These are phyloP conservation scores for Desmophyllum pertusum DNA, from an alignment of 92 coral and sea anemone genomes.

Conservation along the genomic window DNA sequence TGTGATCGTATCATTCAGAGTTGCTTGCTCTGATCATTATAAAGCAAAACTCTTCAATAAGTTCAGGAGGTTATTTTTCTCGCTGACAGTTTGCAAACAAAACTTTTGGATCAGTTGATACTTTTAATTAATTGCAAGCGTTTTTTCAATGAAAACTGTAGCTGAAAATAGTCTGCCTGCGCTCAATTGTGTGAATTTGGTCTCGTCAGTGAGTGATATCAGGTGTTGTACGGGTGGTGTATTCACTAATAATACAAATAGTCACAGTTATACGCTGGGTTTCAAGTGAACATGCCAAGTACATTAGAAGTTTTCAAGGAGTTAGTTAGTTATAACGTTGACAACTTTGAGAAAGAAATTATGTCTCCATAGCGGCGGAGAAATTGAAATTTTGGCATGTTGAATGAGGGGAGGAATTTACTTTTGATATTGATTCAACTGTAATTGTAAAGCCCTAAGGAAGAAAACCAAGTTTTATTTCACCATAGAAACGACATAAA, in stretches of 20 bases:
- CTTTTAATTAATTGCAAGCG: no score
- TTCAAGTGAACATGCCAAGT: background rate
- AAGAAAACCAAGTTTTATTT: constrained; percentile 18
- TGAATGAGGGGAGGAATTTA: background rate
- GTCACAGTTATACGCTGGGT: background rate
- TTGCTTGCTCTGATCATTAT: background rate
- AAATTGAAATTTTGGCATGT: constrained; percentile 10
- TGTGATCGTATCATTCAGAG: background rate
- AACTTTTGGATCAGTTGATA: background rate
- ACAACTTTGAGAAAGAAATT: background rate
- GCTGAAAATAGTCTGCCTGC: background rate
- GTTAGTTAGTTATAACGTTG: background rate
- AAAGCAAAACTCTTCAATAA: no score
- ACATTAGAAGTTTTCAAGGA: background rate
- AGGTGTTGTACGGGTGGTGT: constrained; percentile 32
- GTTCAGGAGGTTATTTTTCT: no score
- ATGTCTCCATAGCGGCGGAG: constrained; percentile 29
- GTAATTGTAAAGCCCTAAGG: background rate
- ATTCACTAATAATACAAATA: constrained; percentile 18
- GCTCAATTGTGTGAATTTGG: background rate
- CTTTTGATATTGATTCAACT: background rate
- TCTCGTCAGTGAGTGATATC: background rate
- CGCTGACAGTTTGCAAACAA: background rate
- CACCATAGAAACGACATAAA: constrained; percentile 35
- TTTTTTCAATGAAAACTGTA: background rate